Evolutionary conservation across 2,113 vertebrate genomes (phyloP).

Genomic region (Pterocles burchelli): DNA sequence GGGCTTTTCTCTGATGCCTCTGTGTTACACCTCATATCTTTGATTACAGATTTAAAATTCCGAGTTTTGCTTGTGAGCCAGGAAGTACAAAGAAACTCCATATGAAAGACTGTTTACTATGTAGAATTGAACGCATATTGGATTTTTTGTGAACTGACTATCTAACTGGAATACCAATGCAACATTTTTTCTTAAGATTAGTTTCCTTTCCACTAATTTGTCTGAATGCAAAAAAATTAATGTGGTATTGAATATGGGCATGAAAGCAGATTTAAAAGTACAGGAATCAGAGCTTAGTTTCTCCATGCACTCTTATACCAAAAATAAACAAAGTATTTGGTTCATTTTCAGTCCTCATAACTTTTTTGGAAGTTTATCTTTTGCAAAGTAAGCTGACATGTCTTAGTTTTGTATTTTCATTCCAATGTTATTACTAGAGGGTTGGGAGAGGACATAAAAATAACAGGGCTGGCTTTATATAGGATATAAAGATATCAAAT

Average conservation of each 20-base stretch:
- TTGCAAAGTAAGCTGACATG: fast-evolving
- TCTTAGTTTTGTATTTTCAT: background rate
- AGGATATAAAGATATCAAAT: background rate
- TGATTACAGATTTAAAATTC: background rate
- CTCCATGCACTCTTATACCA: background rate
- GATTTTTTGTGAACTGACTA: background rate
- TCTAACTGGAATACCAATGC: background rate
- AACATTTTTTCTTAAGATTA: background rate
- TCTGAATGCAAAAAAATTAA: background rate
- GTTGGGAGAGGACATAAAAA: background rate
- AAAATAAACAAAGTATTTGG: background rate
- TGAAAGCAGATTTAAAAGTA: background rate
- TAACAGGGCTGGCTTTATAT: background rate
- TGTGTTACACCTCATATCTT: background rate
- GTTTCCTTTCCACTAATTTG: background rate
- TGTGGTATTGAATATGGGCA: background rate
- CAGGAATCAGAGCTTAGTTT: background rate
- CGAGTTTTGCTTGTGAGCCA: background rate
- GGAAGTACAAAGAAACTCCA: background rate
- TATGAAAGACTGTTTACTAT: background rate
- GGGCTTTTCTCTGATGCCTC: background rate
- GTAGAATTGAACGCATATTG: background rate
- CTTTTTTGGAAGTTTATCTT: background rate
- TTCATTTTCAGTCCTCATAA: background rate
- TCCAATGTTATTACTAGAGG: background rate